These are phyloP conservation scores for Amazona vittata DNA, from an alignment of 2,113 vertebrate species.

Conservation along the genomic window DNA sequence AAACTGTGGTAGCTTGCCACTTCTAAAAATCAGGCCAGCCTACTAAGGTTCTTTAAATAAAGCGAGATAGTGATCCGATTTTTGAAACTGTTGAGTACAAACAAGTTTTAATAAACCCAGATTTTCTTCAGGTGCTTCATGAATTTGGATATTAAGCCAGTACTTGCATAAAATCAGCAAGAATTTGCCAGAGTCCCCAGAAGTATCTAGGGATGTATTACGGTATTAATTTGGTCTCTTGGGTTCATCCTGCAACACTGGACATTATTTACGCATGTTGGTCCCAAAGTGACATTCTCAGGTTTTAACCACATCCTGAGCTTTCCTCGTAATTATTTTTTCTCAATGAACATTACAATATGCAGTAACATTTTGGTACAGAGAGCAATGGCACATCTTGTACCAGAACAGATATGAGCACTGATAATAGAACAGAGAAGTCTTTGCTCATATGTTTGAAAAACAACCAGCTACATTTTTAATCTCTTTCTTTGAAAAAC, in stretches of 20 bases:
- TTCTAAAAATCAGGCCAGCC: constrained; percentile 20
- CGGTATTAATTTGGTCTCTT: background rate
- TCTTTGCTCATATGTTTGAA: constrained; percentile 41
- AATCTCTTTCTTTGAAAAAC: background rate
- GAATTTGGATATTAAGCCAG: background rate
- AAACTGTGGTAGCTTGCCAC: background rate
- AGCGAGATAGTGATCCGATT: background rate
- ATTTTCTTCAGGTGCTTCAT: background rate
- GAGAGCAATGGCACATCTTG: constrained; percentile 40
- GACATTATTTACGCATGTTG: background rate
- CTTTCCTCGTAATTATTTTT: constrained; percentile 27
- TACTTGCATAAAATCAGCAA: background rate
- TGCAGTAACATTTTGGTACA: constrained; percentile 17
- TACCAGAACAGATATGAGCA: constrained; percentile 33
- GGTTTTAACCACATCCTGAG: constrained; percentile 16
- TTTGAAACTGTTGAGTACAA: background rate
- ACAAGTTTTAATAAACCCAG: background rate
- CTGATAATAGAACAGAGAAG: constrained; percentile 30
- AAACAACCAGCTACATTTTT: constrained; percentile 18
- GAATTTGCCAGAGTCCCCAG: background rate
- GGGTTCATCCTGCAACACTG: background rate
- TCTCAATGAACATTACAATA: constrained; percentile 27
- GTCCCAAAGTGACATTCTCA: background rate
- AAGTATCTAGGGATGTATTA: background rate
- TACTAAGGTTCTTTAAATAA: background rate